phyloP scores from a whole-genome alignment of 2,113 vertebrate species.

The Phylloscopus trochiloides region DNA sequence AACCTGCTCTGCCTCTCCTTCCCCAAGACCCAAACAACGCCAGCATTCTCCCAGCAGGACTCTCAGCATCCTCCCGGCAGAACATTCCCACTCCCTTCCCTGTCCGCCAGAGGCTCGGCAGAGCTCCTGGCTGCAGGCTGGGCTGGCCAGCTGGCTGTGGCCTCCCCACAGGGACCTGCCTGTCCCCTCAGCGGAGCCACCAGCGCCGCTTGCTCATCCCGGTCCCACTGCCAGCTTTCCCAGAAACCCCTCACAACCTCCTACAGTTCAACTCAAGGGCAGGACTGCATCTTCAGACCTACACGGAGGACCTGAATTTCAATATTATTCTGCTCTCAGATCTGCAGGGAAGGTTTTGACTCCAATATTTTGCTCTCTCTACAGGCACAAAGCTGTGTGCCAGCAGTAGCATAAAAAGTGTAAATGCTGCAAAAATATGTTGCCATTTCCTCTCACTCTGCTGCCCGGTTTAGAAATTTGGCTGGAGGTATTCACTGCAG shows the following conservation, averaged over 20 bases:
- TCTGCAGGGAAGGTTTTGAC: slow-evolving; percentile 38
- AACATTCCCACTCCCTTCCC: not conserved
- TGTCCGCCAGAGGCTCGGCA: rapidly evolving
- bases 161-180: not conserved
- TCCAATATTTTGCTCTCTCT: slow-evolving; percentile 41
- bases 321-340: slow-evolving; percentile 13
- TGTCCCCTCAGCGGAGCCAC: rapidly evolving
- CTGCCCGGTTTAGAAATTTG: slow-evolving; percentile 61
- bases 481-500: slow-evolving; percentile 52
- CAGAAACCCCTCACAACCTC: not conserved
- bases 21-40: rapidly evolving
- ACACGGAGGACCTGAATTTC: not conserved
- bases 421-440: slow-evolving; percentile 70
- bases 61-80: not conserved
- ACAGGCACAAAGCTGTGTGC: slow-evolving; percentile 29
- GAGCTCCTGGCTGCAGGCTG: not conserved
- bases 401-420: slow-evolving; percentile 67
- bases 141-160: not conserved
- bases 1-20: not conserved
- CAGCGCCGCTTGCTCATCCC: rapidly evolving
- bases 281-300: not conserved
- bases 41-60: not conserved
- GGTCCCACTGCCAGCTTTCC: not conserved
- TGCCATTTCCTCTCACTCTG: slow-evolving; percentile 60
- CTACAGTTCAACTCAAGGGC: not conserved